A percentile compares a stretch with the other conserved stretches of the same genome.
Evolutionary conservation across 2,113 vertebrate species (phyloP).

Genomic region (Clupea harengus): DNA sequence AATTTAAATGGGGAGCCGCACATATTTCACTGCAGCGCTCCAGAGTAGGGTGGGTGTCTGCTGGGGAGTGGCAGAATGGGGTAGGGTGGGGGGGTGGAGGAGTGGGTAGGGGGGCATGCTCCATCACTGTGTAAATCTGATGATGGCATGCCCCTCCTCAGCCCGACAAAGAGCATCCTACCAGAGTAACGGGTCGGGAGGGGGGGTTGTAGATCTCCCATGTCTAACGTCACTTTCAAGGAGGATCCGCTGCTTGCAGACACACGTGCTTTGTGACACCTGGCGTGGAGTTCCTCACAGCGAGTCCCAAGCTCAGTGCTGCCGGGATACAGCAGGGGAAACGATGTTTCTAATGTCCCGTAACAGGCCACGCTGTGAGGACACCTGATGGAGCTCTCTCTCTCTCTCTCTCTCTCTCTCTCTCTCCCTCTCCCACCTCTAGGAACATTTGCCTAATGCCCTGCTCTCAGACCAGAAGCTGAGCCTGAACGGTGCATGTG

Average conservation of each 20-base stretch:
- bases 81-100: not conserved
- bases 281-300: not conserved
- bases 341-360: not conserved
- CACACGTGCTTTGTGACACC: not conserved
- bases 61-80: constrained; percentile 70
- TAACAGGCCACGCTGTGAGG: not conserved
- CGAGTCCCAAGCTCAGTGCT: not conserved
- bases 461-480: not conserved
- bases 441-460: not conserved
- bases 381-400: not conserved
- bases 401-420: not conserved
- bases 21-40: constrained; percentile 96
- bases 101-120: not conserved
- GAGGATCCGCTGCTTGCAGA: not conserved
- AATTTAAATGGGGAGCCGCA: constrained; percentile 99
- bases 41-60: constrained; percentile 30
- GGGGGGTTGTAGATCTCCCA: constrained; percentile 1
- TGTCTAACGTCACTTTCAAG: constrained; percentile 12
- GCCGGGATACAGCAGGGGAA: not conserved
- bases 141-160: constrained; percentile 37
- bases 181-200: constrained; percentile 41
- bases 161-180: constrained; percentile 13
- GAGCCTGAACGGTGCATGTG: too few relatives aligned
- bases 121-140: constrained; percentile 35
- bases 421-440: not conserved